Percentiles rank a stretch among this genome's conserved stretches.
Conservation (phyloP, 2,113 vertebrate species). For the Brevimyrus niger region DNA sequence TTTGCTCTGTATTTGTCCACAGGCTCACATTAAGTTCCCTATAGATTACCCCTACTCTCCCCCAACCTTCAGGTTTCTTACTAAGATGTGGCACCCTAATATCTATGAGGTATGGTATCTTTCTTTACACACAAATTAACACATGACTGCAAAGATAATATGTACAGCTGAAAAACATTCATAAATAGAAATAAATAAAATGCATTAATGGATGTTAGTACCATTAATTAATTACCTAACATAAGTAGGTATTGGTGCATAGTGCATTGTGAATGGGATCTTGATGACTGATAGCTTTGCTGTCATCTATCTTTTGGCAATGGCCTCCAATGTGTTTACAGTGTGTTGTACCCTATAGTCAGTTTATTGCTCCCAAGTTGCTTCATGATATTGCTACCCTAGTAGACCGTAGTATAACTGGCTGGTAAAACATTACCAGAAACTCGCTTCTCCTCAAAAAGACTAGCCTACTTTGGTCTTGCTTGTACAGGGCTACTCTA, state of each 20-base stretch:
- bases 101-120: constrained; percentile 14
- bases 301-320: not conserved
- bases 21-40: constrained; percentile 20
- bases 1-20: not conserved
- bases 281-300: not conserved
- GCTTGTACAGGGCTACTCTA: not conserved
- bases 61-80: constrained; percentile 20
- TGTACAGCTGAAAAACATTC: not conserved
- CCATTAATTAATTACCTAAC: no score
- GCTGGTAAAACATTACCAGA: not conserved
- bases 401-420: not conserved
- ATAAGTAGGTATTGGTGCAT: not conserved
- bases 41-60: constrained; percentile 21
- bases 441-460: not conserved
- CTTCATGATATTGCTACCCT: not conserved
- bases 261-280: not conserved
- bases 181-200: not conserved
- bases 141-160: not conserved
- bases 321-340: not conserved
- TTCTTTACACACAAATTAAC: not conserved
- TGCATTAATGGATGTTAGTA: not conserved
- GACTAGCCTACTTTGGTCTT: not conserved
- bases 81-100: constrained; percentile 24
- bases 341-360: no score
- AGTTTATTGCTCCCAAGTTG: not conserved